Conservation (phyloP, 2,797 vertebrate species). For the Rhynchonycteris naso region DNA sequence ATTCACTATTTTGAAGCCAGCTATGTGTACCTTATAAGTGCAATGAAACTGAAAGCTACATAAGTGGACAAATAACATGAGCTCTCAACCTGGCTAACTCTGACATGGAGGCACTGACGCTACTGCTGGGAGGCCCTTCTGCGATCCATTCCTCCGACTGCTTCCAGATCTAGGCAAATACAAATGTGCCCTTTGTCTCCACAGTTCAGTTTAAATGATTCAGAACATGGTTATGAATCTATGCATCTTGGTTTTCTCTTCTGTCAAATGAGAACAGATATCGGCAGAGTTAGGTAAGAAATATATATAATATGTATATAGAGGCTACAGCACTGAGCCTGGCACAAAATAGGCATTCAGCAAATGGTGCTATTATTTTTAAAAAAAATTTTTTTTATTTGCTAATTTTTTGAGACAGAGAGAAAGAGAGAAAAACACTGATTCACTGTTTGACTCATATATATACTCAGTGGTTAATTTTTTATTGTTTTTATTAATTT, state of each 20-base stretch:
- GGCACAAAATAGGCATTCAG: not conserved
- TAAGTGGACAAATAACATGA: not conserved
- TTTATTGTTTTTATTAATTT: too few species aligned
- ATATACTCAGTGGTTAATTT: too few species aligned
- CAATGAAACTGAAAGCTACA: not conserved
- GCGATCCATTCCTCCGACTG: not conserved
- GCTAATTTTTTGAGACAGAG: too few species aligned
- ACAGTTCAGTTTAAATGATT: not conserved
- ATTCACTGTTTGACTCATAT: too few species aligned
- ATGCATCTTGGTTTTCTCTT: not conserved
- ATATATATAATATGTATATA: not conserved
- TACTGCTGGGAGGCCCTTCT: not conserved
- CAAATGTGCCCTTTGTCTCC: not conserved
- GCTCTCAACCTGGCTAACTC: not conserved
- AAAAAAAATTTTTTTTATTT: too few species aligned
- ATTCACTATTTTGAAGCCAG: not conserved
- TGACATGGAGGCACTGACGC: not conserved
- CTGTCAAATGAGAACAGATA: slow-evolving; percentile 11
- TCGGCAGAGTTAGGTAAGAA: not conserved
- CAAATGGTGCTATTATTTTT: not conserved
- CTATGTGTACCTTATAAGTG: not conserved
- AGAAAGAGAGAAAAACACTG: too few species aligned
- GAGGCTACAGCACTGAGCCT: not conserved
- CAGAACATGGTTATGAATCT: not conserved
- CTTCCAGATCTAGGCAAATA: not conserved